These are phyloP conservation scores for Lontra canadensis DNA, from an alignment of 2,113 vertebrate species.

Conservation along the genomic window DNA sequence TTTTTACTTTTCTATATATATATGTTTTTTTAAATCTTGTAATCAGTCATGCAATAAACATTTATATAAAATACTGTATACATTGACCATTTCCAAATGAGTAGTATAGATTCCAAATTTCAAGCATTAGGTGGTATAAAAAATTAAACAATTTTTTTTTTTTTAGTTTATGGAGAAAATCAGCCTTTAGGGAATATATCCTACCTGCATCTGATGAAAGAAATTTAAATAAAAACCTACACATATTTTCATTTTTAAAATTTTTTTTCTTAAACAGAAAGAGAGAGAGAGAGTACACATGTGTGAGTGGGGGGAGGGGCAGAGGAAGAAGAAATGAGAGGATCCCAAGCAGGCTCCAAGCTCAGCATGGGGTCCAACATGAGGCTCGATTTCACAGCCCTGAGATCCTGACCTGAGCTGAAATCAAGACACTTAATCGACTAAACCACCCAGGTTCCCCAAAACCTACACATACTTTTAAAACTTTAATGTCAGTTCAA, in stretches of 20 bases:
- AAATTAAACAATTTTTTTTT: neutral
- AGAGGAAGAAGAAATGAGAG: neutral
- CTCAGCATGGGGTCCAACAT: neutral
- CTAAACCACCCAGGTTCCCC: neutral
- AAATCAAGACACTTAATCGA: neutral
- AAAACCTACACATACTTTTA: neutral
- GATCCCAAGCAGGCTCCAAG: neutral
- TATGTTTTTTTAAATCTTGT: neutral
- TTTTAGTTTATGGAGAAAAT: neutral
- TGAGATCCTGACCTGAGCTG: neutral
- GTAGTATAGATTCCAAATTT: neutral
- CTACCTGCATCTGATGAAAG: neutral
- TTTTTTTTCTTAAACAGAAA: neutral
- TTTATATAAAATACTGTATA: neutral
- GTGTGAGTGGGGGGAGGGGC: too few species aligned
- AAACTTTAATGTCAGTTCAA: neutral
- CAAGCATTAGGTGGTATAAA: neutral
- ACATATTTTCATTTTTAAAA: neutral
- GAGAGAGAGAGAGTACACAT: neutral
- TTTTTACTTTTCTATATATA: neutral
- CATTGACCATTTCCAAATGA: neutral
- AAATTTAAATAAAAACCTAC: neutral
- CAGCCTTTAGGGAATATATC: neutral
- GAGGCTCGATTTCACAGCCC: neutral
- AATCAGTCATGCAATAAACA: neutral